Evolutionary conservation across 2,888 invertebrate genomes (phyloP).

Genomic region (Flexamia atlantica): DNA sequence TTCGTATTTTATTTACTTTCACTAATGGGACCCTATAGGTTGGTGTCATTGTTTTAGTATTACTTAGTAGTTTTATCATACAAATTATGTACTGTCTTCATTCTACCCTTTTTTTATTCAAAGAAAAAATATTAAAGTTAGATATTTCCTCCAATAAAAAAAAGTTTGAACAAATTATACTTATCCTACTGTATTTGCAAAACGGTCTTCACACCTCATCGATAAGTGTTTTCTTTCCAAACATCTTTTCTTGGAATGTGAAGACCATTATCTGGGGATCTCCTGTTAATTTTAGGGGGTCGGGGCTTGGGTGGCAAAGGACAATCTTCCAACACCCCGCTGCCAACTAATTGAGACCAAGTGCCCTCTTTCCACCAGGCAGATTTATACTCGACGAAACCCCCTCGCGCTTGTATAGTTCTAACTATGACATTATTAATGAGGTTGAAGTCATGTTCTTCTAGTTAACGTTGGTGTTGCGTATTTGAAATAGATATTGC

Average conservation of each 20-base stretch:
- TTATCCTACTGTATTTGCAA: no score
- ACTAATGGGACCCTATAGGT: no score
- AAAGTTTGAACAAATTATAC: no score
- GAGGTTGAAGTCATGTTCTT: not conserved
- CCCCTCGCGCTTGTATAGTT: slow-evolving; percentile 1
- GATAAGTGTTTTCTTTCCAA: slow-evolving; percentile 34
- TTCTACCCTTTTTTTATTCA: no score
- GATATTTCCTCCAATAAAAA: no score
- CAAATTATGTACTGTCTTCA: no score
- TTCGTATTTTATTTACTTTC: no score
- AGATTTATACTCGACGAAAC: not conserved
- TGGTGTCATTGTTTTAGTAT: no score
- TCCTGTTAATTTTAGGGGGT: slow-evolving; percentile 1
- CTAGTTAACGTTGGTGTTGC: no score
- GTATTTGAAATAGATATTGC: no score
- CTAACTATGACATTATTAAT: slow-evolving; percentile 15
- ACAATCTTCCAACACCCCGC: slow-evolving; percentile 10
- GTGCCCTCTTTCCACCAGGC: not conserved
- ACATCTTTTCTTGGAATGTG: slow-evolving; percentile 25
- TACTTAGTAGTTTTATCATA: no score
- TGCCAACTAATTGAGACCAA: slow-evolving; percentile 41
- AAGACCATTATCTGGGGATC: slow-evolving; percentile 2
- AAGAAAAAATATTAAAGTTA: no score
- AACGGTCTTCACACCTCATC: not conserved
- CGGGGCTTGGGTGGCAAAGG: slow-evolving; percentile 8